These are phyloP conservation scores for Yponomeuta cagnagella DNA, from an alignment of 2,888 invertebrate genomes.

Conservation along the genomic window DNA sequence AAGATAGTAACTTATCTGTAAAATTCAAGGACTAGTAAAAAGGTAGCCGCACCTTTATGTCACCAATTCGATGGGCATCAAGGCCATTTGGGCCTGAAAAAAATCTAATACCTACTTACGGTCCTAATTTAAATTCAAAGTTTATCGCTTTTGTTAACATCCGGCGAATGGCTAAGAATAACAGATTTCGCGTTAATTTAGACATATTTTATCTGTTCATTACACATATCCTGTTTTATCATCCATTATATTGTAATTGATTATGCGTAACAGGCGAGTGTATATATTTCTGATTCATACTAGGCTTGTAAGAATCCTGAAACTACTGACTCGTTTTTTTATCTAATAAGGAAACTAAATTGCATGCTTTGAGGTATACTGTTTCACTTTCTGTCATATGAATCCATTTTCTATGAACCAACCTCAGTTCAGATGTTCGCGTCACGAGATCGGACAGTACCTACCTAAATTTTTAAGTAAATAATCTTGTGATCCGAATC, in stretches of 20 bases:
- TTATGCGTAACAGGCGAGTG: slow-evolving; percentile 25
- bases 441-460: neutral
- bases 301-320: neutral
- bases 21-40: neutral
- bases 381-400: neutral
- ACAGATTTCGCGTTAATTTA: slow-evolving; percentile 38
- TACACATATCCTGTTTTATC: slow-evolving; percentile 44
- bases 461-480: slow-evolving; percentile 13
- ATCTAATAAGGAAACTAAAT: slow-evolving; percentile 1
- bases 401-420: neutral
- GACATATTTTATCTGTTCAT: slow-evolving; percentile 35
- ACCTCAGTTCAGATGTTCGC: neutral
- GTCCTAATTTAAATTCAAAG: slow-evolving; percentile 32
- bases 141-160: slow-evolving; percentile 40
- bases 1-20: slow-evolving; percentile 32
- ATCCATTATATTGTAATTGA: slow-evolving; percentile 47
- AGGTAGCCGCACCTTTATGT: neutral
- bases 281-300: neutral
- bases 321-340: neutral
- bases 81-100: slow-evolving; percentile 18
- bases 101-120: slow-evolving; percentile 25
- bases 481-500: slow-evolving; percentile 28
- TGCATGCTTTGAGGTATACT: neutral
- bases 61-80: neutral
- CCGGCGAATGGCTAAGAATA: slow-evolving; percentile 37